phyloP scores from a whole-genome alignment of 1,140 invertebrate species.

The Leptinotarsa defecta region DNA sequence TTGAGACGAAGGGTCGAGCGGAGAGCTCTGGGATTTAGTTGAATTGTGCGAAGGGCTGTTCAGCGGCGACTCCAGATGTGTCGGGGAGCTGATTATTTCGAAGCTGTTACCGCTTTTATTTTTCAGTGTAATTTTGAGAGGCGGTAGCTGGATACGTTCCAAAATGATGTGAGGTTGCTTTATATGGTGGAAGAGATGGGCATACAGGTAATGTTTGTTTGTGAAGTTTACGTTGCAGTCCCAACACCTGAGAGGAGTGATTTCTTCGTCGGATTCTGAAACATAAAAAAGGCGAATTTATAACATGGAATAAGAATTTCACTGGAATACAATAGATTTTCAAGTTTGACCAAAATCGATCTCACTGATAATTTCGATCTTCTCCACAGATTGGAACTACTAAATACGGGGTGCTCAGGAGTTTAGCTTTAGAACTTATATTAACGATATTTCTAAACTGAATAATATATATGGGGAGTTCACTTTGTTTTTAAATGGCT shows the following conservation, averaged over 20 bases:
- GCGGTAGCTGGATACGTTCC: constrained; percentile 38
- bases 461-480: too few species aligned
- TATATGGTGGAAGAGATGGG: constrained; percentile 48
- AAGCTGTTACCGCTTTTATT: constrained; percentile 44
- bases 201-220: constrained; percentile 45
- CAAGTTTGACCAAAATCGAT: too few species aligned
- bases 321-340: too few species aligned
- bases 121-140: constrained; percentile 50
- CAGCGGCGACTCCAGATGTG: neutral
- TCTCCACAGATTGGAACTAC: too few species aligned
- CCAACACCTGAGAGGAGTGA: constrained; percentile 42
- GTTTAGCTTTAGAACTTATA: too few species aligned
- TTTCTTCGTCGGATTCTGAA: constrained; percentile 28
- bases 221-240: constrained; percentile 48
- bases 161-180: constrained; percentile 47
- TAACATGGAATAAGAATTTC: too few species aligned
- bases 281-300: neutral
- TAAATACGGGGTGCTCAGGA: too few species aligned
- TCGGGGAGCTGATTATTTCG: constrained; percentile 46
- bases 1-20: neutral
- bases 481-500: too few species aligned
- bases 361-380: too few species aligned
- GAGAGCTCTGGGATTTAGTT: constrained; percentile 26
- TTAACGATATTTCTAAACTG: too few species aligned
- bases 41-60: neutral